These are phyloP conservation scores for Smittia aterrima DNA, from an alignment of 2,888 invertebrate species.

Conservation along the genomic window DNA sequence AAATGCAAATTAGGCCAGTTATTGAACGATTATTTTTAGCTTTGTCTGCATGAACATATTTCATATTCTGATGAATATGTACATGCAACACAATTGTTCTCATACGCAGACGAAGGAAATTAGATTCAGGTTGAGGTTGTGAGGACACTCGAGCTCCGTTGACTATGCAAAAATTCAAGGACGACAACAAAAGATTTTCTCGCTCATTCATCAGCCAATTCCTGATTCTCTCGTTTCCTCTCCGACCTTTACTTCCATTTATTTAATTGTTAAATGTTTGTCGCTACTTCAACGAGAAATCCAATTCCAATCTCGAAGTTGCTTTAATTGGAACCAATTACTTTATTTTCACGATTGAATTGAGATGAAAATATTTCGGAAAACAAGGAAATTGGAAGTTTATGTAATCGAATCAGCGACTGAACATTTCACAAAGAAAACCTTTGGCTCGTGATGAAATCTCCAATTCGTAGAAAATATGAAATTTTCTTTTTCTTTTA, in stretches of 20 bases:
- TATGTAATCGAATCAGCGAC: too few species aligned
- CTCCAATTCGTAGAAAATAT: too few species aligned
- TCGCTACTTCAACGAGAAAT: not conserved
- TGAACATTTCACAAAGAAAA: too few species aligned
- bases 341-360: not conserved
- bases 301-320: not conserved
- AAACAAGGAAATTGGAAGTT: too few species aligned
- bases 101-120: not conserved
- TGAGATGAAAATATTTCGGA: too few species aligned
- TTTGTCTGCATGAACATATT: not conserved
- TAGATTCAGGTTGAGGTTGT: not conserved
- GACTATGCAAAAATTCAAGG: not conserved
- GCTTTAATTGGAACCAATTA: not conserved
- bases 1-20: not conserved
- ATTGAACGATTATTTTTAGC: conserved; percentile 9
- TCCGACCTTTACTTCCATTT: not conserved
- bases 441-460: too few species aligned
- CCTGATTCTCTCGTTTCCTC: not conserved
- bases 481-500: too few species aligned
- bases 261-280: conserved; percentile 1
- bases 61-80: not conserved
- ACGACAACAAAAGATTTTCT: not conserved
- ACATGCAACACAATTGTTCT: not conserved
- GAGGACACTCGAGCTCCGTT: not conserved
- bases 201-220: not conserved